phyloP scores from a whole-genome alignment of 1,140 invertebrate species.

The Lepeophtheirus salmonis region DNA sequence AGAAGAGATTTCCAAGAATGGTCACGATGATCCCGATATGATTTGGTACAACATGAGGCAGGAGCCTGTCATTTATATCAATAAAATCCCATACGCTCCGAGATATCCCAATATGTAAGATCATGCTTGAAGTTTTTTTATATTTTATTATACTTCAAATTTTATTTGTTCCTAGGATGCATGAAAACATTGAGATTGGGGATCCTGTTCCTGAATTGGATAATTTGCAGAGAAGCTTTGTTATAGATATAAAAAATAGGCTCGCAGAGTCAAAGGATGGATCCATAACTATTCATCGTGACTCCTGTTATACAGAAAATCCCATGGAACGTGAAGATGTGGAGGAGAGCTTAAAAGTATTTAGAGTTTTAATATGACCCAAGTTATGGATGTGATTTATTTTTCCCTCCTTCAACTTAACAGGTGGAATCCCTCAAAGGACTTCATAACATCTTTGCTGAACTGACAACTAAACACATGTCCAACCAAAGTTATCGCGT shows the following conservation, averaged over 20 bases:
- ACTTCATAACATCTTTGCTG: neutral
- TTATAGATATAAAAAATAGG: neutral
- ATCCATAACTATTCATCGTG: neutral
- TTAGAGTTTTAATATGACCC: too few species aligned
- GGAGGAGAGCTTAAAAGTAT: neutral
- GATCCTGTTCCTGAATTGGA: neutral
- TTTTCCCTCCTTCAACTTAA: neutral
- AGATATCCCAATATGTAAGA: slow-evolving; percentile 14
- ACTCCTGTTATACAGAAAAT: slow-evolving; percentile 12
- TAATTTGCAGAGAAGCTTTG: neutral
- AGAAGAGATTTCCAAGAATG: slow-evolving; percentile 3
- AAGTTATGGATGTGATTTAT: neutral
- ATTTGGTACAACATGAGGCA: slow-evolving; percentile 17
- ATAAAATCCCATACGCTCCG: slow-evolving; percentile 11
- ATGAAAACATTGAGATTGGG: slow-evolving; percentile 11
- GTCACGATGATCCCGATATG: neutral
- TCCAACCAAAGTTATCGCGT: neutral
- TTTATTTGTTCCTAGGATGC: slow-evolving; percentile 4
- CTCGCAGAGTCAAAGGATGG: neutral
- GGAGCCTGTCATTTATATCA: slow-evolving; percentile 17
- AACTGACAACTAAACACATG: neutral
- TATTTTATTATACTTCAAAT: neutral
- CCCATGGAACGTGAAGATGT: slow-evolving; percentile 15
- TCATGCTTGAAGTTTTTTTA: too few species aligned
- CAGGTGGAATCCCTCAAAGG: slow-evolving; percentile 6